A percentile compares a stretch with the other conserved stretches of the same genome.
Conservation (phyloP, 2,888 invertebrate species). For the Julus scanicus region DNA sequence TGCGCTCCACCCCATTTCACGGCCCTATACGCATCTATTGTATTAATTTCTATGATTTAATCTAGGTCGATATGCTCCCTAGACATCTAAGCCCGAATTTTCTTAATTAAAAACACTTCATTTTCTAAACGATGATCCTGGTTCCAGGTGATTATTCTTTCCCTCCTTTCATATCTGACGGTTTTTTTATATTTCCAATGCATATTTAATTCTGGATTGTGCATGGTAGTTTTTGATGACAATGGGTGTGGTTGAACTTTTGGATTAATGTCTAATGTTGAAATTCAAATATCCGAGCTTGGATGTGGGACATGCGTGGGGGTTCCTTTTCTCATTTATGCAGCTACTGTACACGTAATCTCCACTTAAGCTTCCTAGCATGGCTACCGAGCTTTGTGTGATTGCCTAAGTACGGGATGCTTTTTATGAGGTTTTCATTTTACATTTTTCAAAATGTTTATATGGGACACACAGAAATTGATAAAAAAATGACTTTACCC, state of each 20-base stretch:
- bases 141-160: conserved; percentile 3
- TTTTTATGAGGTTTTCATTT: background rate
- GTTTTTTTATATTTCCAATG: conserved; percentile 6
- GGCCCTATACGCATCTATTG: background rate
- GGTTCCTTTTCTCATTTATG: background rate
- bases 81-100: background rate
- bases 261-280: background rate
- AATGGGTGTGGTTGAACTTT: background rate
- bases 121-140: conserved; percentile 10
- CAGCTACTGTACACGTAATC: background rate
- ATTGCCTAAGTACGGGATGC: background rate
- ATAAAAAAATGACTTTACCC: background rate
- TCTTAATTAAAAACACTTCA: conserved; percentile 39
- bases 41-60: conserved; percentile 21
- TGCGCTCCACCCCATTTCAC: conserved; percentile 7
- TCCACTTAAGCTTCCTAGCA: background rate
- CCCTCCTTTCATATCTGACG: background rate
- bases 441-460: background rate
- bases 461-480: background rate
- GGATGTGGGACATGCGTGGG: background rate
- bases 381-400: background rate
- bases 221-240: background rate
- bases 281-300: conserved; percentile 2
- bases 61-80: conserved; percentile 15
- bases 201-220: conserved; percentile 36